Percentiles rank a stretch among this genome's conserved stretches.
Conservation (phyloP, 2,113 vertebrate species). For the Albula goreensis region DNA sequence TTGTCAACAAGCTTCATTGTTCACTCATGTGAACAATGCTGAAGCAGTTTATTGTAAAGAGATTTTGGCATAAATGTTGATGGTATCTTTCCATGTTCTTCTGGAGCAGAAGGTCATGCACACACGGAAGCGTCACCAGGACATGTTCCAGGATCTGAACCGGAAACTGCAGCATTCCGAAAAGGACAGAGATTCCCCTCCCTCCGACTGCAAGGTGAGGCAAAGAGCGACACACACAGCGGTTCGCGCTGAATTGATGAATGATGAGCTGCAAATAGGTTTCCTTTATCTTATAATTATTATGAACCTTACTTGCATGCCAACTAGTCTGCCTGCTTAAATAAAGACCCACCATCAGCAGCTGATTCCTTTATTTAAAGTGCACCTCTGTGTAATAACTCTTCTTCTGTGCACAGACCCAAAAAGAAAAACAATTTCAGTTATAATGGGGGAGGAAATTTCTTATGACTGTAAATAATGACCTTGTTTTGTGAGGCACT, state of each 20-base stretch:
- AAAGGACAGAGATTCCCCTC: conserved; percentile 90
- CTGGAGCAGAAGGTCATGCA: conserved; percentile 94
- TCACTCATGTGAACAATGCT: no score
- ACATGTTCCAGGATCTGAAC: conserved; percentile 99
- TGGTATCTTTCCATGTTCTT: conserved; percentile 8
- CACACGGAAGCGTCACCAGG: conserved; percentile 97
- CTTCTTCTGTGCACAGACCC: not conserved
- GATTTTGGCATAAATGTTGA: no score
- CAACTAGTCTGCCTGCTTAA: not conserved
- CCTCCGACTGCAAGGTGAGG: conserved; percentile 89
- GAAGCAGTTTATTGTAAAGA: no score
- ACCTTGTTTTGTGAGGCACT: no score
- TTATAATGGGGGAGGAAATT: no score
- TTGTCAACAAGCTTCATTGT: no score
- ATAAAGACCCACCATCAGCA: not conserved
- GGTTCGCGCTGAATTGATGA: not conserved
- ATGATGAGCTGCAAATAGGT: not conserved
- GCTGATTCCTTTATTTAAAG: not conserved
- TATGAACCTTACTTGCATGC: not conserved
- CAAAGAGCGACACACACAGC: not conserved
- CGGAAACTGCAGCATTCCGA: conserved; percentile 92
- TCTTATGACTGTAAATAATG: no score
- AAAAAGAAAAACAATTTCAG: no score
- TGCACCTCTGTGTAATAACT: not conserved
- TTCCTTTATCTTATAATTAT: not conserved